Evolutionary conservation across 2,113 vertebrate genomes (phyloP), one percentile per base, ranked within the genome.

Genomic region (Melozone crissalis): DNA sequence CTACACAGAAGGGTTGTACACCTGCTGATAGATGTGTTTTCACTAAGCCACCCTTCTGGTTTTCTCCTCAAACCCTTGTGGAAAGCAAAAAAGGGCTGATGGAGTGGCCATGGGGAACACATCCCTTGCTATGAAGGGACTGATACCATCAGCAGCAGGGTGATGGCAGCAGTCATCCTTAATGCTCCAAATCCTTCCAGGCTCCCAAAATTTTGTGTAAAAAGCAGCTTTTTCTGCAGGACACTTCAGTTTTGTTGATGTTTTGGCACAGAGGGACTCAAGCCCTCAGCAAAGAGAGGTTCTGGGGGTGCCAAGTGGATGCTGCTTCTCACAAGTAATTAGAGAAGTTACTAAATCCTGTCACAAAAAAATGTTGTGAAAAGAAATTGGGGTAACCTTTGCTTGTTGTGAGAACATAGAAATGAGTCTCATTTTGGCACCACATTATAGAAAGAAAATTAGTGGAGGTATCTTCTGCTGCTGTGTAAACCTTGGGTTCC

Each of bases 1-100:
- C 46, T 71, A 2, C 27, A 20, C 5, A 17, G 43, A 77, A 9
- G 5, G 8, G 37, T 65, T 1, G 0, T 17, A n/a, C 33, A 33
- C 14, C 52, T 89, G 23, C 65, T 86, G 47, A 24, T 28, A 74
- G 28, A 41, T 65, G 28, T 17, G 11, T 35, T 44, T 57, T 68
- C 30, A 44, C 18, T 16, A 7, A 55, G 5, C 6, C 6, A 23
- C 30, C 41, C 39, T 26, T 39, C 39, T 46, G 6, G 0, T 54
- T 81, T 93, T 72, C 41, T 74, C 57, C 57, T 76, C 15, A 84
- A 91, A 37, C 10, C 8, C 11, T 49, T 37, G 41, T 33, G 31
- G 24, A 72, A 87, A 74, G 21, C 23, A 37, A 74, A 31, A 75
- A 31, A 17, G 10, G 3, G 14, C 17, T 63, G 33, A 28, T 21